These are phyloP conservation scores for Zoanthus sociatus DNA, from an alignment of 92 coral and sea anemone genomes.

Conservation along the genomic window DNA sequence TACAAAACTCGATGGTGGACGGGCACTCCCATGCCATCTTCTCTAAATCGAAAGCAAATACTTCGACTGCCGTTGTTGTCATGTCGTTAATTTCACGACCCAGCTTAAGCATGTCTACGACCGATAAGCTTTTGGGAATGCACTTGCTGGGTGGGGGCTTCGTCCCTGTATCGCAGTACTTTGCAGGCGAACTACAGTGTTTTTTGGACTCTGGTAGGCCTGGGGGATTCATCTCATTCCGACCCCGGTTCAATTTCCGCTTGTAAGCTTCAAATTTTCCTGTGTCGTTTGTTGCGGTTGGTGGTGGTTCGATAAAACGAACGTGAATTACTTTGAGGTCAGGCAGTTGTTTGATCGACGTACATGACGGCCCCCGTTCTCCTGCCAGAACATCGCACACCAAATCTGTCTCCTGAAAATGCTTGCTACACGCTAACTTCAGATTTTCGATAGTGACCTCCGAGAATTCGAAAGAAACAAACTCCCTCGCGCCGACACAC, in stretches of 20 bases:
- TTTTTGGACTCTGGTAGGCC: conserved; percentile 19
- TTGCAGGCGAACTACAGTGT: conserved; percentile 28
- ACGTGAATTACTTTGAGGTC: conserved; percentile 61
- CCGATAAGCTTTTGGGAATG: conserved; percentile 16
- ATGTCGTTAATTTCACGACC: conserved; percentile 22
- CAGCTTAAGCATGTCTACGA: conserved; percentile 16
- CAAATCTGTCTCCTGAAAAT: conserved; percentile 50
- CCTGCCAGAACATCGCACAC: conserved; percentile 61
- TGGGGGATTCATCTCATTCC: background rate
- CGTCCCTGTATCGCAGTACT: background rate
- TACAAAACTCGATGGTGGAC: conserved; percentile 15
- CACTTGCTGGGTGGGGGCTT: conserved; percentile 16
- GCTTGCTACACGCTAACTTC: conserved; percentile 56
- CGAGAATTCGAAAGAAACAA: conserved; percentile 52
- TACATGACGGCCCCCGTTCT: conserved; percentile 65
- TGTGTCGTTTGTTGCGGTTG: conserved; percentile 19
- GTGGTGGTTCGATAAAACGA: conserved; percentile 42
- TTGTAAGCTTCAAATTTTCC: conserved; percentile 21
- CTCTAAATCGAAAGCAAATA: conserved; percentile 12
- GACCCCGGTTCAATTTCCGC: conserved; percentile 13
- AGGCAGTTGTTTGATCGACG: conserved; percentile 52
- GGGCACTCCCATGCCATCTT: conserved; percentile 15
- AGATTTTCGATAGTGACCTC: conserved; percentile 51
- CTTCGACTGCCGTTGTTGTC: conserved; percentile 13
- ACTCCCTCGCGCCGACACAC: conserved; percentile 53